Evolutionary conservation across 2,888 invertebrate genomes (phyloP).

Genomic region (Automeris io): DNA sequence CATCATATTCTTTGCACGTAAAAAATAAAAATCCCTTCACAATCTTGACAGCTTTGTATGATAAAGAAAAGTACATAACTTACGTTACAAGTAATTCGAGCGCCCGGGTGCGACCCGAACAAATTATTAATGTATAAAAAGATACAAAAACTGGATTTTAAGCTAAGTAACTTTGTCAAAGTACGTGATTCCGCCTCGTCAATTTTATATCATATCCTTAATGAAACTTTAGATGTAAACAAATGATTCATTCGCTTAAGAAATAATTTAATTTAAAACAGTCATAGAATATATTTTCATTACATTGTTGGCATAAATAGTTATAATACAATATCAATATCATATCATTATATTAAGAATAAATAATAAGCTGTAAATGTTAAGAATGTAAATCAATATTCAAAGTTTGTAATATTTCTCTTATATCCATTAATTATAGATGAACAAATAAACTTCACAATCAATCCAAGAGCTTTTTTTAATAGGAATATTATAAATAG

Average conservation of each 20-base stretch:
- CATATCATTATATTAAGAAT: too few species aligned
- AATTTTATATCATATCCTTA: constrained; percentile 39
- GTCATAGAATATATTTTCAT: too few species aligned
- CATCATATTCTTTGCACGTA: constrained; percentile 64
- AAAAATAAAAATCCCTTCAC: constrained; percentile 59
- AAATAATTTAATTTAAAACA: constrained; percentile 19
- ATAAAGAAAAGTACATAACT: constrained; percentile 52
- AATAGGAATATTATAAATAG: too few species aligned
- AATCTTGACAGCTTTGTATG: constrained; percentile 56
- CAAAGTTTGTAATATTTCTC: too few species aligned
- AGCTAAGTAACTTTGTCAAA: constrained; percentile 50
- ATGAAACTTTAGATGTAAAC: constrained; percentile 48
- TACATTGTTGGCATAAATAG: too few species aligned
- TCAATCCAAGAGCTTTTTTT: too few species aligned
- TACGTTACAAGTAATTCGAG: constrained; percentile 50
- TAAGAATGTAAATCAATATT: too few species aligned
- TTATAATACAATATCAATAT: too few species aligned
- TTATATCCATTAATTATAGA: too few species aligned
- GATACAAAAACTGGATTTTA: constrained; percentile 51
- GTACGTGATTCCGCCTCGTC: constrained; percentile 59
- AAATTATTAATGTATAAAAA: constrained; percentile 64
- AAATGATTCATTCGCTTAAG: constrained; percentile 40
- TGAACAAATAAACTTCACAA: too few species aligned
- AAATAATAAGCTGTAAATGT: too few species aligned
- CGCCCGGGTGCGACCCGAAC: constrained; percentile 42